Conservation (phyloP, 2,797 vertebrate genomes). For the Lycodopsis pacificus region DNA sequence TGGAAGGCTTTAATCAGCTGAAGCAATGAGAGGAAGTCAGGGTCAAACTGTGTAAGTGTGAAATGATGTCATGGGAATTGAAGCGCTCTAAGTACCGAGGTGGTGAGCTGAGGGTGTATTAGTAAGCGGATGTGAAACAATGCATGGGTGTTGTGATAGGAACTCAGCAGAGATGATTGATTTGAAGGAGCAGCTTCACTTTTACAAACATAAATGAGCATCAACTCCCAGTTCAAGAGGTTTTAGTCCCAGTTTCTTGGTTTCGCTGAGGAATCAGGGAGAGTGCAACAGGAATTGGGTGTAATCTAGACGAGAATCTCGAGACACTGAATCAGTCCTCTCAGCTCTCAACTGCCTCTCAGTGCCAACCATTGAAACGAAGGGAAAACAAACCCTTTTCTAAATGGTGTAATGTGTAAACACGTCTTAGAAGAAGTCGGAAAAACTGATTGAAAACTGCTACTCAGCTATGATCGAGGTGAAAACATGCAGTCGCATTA, state of each 20-base stretch:
- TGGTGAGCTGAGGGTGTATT: neutral
- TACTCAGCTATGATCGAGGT: neutral
- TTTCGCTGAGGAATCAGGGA: slow-evolving; percentile 18
- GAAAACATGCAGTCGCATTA: neutral
- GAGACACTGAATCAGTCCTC: slow-evolving; percentile 51
- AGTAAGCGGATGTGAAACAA: neutral
- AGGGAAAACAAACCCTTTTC: slow-evolving; percentile 23
- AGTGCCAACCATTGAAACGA: slow-evolving; percentile 17
- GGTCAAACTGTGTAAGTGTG: slow-evolving; percentile 23
- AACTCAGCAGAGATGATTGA: neutral
- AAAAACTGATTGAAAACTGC: neutral
- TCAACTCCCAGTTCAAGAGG: neutral
- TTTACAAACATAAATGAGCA: neutral
- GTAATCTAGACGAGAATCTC: slow-evolving; percentile 50
- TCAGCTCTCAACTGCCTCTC: slow-evolving; percentile 15
- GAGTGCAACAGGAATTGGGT: slow-evolving; percentile 62
- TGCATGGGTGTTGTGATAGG: neutral
- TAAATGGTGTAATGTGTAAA: neutral
- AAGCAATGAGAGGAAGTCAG: slow-evolving; percentile 42
- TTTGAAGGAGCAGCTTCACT: neutral
- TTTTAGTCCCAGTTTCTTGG: neutral
- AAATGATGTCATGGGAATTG: slow-evolving; percentile 26
- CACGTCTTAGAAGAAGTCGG: neutral
- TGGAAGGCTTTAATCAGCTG: slow-evolving; percentile 41
- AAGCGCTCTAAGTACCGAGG: neutral